Evolutionary conservation across 1,140 invertebrate species (phyloP).

Genomic region (Sminthurinus signatus): DNA sequence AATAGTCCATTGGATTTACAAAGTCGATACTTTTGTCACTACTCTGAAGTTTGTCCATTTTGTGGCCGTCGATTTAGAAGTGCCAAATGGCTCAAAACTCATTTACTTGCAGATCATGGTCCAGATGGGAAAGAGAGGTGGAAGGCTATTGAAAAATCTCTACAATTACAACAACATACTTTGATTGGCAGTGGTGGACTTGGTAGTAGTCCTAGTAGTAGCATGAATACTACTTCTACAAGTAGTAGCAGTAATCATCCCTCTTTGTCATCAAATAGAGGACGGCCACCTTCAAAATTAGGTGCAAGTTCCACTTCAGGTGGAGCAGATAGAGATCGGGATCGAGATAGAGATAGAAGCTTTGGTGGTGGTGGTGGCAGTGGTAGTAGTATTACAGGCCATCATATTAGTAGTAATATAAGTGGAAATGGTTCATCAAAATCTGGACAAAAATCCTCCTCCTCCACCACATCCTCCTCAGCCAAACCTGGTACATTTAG

Average conservation of each 20-base stretch:
- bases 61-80: slow-evolving; percentile 82
- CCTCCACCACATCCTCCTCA: neutral
- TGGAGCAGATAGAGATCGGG: no score
- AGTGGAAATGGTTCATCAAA: no score
- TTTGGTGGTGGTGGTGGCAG: neutral
- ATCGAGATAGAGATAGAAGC: neutral
- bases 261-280: no score
- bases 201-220: neutral
- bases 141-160: slow-evolving; percentile 51
- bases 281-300: no score
- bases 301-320: no score
- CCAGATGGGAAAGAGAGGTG: slow-evolving; percentile 64
- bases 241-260: no score
- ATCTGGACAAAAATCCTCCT: slow-evolving; percentile 1
- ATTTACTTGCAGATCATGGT: slow-evolving; percentile 79
- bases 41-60: slow-evolving; percentile 73
- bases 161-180: neutral
- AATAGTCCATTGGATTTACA: slow-evolving; percentile 52
- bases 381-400: no score
- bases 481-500: neutral
- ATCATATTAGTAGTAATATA: no score
- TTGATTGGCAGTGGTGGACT: neutral
- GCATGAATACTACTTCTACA: no score
- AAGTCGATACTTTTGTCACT: slow-evolving; percentile 61
- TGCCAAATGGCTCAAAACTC: slow-evolving; percentile 80